Evolutionary conservation across 2,888 invertebrate genomes (phyloP), one percentile per base, ranked within the genome.

Genomic region (Drosophila setosimentum): DNA sequence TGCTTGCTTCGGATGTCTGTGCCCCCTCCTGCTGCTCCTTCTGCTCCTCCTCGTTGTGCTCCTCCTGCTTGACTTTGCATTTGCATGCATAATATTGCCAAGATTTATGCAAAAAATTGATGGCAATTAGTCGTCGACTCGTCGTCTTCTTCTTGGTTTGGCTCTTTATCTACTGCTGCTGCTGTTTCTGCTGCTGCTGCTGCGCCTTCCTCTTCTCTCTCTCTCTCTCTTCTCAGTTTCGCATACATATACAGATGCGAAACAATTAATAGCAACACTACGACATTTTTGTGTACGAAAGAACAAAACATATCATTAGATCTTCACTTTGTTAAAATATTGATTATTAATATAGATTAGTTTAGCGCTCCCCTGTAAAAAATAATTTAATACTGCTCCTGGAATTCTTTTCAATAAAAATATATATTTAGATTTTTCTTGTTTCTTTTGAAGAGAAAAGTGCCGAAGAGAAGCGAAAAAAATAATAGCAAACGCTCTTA

Each of bases 81-180:
- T 76, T 83, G 81, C 90, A 88, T 90, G 87, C 90, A 89, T 89
- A 90, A 89, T 90, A 83, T 79, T 82, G 71, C 63, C 78, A 89
- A 90, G 89, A 87, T 90, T 90, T 90, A 87, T 87, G 89, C 90
- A 87, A 88, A 89, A 87, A 87, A 90, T 89, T 87, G 83, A 90
- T 89, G 90, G 87, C 87, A 87, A 87, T 87, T 87, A 87, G 87
- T 88, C 87, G 87, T 69, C 80, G 72, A 71, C 71, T 79, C 54
- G 29, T 57, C 58, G 53, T 58, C 55, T 29, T 69, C 51, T 61
- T 64, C 32, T 61, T 35, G 40, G 27, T 69, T 48, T 21, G 54
- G 50, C 73, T 66, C 59, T 74, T 68, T 82, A 73, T 71, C 70
- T 70, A 49, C 54, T 73, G 60, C 30, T 50, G 55, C n/a, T 59